Percentiles rank a stretch among this genome's conserved stretches.
These are phyloP conservation scores for Willisornis vidua DNA, from an alignment of 2,113 vertebrate genomes.

Conservation along the genomic window DNA sequence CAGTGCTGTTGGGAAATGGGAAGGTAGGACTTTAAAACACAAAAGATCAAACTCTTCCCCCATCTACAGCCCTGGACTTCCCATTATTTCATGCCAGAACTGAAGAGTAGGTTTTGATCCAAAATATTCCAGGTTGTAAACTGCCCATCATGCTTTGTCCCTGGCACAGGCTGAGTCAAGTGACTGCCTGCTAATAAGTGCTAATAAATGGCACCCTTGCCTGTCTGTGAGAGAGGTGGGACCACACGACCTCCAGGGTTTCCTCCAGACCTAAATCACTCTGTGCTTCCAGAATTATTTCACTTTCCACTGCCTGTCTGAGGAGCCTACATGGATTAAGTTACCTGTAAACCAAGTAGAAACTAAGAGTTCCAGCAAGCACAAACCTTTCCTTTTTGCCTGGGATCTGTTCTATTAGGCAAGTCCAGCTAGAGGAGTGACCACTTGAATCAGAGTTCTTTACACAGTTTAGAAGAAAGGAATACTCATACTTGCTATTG, in stretches of 20 bases:
- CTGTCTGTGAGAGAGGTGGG: neutral
- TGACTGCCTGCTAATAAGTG: neutral
- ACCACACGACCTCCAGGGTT: neutral
- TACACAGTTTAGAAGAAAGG: neutral
- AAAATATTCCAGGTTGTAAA: neutral
- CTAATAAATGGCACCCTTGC: neutral
- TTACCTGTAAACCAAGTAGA: neutral
- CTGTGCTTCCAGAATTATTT: neutral
- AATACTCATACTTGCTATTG: neutral
- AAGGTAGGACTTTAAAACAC: neutral
- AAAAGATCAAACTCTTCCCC: neutral
- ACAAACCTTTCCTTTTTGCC: neutral
- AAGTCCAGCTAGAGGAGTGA: neutral
- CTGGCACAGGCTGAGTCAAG: neutral
- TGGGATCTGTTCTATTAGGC: neutral
- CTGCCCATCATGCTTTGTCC: neutral
- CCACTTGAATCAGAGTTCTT: neutral
- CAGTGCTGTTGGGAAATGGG: neutral
- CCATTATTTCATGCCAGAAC: neutral
- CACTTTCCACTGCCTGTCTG: neutral
- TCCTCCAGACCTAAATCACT: neutral
- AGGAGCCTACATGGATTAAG: neutral
- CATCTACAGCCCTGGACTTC: neutral
- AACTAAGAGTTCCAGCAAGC: neutral
- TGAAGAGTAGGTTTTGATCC: neutral